Percentiles rank a stretch among this genome's conserved stretches.
Evolutionary conservation across 2,888 invertebrate genomes (phyloP).

Genomic region (Galeopsomyia nigrocyanea): DNA sequence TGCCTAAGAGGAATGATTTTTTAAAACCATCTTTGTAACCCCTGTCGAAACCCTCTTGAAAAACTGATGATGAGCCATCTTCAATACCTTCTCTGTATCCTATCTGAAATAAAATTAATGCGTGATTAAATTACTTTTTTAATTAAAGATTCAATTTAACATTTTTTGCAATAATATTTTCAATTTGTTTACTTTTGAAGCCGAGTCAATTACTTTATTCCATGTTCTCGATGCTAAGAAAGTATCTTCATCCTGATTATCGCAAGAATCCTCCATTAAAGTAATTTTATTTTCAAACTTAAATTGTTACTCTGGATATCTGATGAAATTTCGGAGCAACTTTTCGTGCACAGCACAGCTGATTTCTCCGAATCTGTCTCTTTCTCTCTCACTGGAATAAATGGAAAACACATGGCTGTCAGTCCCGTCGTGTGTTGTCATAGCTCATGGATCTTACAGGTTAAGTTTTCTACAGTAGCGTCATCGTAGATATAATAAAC

Average conservation of each 20-base stretch:
- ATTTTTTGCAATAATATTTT: neutral
- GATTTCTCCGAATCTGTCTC: conserved; percentile 2
- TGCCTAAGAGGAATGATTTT: conserved; percentile 74
- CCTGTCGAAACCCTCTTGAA: conserved; percentile 79
- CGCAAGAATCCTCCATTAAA: conserved; percentile 50
- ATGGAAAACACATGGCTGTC: too few relatives aligned
- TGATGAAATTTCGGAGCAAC: neutral
- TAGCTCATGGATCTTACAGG: too few relatives aligned
- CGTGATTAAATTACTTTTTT: neutral
- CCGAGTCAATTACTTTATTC: conserved; percentile 55
- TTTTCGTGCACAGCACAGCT: conserved; percentile 18
- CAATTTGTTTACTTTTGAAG: conserved; percentile 54
- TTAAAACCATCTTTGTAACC: conserved; percentile 78
- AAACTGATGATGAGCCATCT: conserved; percentile 75
- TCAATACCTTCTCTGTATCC: conserved; percentile 79
- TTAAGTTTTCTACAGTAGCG: too few relatives aligned
- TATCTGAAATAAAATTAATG: conserved; percentile 66
- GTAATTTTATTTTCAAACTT: conserved; percentile 15
- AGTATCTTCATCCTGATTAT: conserved; percentile 53
- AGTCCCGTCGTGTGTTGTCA: too few relatives aligned
- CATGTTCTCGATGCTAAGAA: conserved; percentile 61
- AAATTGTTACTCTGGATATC: neutral
- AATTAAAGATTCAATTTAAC: conserved; percentile 20
- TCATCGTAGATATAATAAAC: too few relatives aligned
- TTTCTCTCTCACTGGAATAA: neutral